Conservation (phyloP, 2,888 invertebrate genomes). For the Amphipyra berbera region DNA sequence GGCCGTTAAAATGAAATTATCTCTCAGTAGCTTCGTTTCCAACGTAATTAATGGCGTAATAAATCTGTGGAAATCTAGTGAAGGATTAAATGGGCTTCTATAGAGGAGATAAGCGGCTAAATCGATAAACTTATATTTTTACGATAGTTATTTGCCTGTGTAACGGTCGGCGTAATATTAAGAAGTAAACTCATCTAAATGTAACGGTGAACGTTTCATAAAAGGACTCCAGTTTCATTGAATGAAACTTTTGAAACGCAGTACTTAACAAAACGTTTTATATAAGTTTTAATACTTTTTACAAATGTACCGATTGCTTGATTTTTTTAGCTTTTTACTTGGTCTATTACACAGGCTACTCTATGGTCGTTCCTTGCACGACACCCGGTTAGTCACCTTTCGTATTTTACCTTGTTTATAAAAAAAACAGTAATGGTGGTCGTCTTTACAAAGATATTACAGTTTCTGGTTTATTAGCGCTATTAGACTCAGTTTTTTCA, state of each 20-base stretch:
- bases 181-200: not conserved
- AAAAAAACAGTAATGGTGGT: no score
- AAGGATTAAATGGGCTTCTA: conserved; percentile 69
- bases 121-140: conserved; percentile 39
- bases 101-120: conserved; percentile 15
- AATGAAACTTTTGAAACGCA: no score
- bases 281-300: no score
- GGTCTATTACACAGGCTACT: no score
- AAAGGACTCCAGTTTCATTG: not conserved
- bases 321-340: no score
- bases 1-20: conserved; percentile 82
- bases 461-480: not conserved
- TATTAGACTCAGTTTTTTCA: not conserved
- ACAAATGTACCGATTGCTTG: no score
- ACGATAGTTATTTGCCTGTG: conserved; percentile 8
- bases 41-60: conserved; percentile 74
- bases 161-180: conserved; percentile 4
- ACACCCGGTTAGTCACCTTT: no score
- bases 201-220: conserved; percentile 11
- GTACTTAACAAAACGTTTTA: no score
- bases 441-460: no score
- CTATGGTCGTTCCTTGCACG: no score
- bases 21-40: conserved; percentile 69
- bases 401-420: no score
- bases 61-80: conserved; percentile 78